Evolutionary conservation across 2,888 invertebrate species (phyloP), one percentile per base, ranked within the genome.

Genomic region (Ophion ellenae): DNA sequence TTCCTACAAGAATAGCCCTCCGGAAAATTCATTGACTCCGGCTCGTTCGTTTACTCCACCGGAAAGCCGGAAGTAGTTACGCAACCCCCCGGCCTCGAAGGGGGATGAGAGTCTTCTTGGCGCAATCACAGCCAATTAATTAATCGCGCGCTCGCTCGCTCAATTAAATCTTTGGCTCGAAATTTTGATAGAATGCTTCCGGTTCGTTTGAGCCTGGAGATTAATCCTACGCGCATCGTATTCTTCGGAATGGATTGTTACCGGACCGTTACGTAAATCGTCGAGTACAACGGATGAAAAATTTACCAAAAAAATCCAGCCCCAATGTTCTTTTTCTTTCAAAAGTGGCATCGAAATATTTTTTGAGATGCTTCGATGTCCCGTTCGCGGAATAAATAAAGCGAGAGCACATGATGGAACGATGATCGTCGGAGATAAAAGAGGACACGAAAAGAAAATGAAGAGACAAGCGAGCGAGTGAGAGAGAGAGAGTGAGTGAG

Each of bases 21-120:
- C 90, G 92, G 92, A 90, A 93, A 93, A 93, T 93, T 93, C 93
- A 92, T 93, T 90, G 92, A 92, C 90, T 92, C 87, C 85, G 59
- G 84, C 86, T 91, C 90, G 89, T 91, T 91, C 91, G 90, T 91
- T 92, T 91, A 91, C 91, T 90, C 90, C 64, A 73, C 89, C 89
- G 88, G 89, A 83, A 69, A 28, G 14, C 83, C 81, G 86, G 81
- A 83, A 86, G 83, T 74, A 59, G 74, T 86, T 83, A 83, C 40
- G 47, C 45, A 71, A 63, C 57, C 71, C 64, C 57, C 47, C 47
- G 14, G 45, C 7, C 11, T 11, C 24, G 28, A 32, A 24, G 36
- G 70, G 63, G 78, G 57, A 53, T 69, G 53, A 57, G 20, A 57
- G 20, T 57, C 64, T 80, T 64, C 75, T 57, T 28, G n/a, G 45